Evolutionary conservation across 2,113 vertebrate genomes (phyloP), one percentile per base, ranked within the genome.

Genomic region (Microcebus tavaratra): DNA sequence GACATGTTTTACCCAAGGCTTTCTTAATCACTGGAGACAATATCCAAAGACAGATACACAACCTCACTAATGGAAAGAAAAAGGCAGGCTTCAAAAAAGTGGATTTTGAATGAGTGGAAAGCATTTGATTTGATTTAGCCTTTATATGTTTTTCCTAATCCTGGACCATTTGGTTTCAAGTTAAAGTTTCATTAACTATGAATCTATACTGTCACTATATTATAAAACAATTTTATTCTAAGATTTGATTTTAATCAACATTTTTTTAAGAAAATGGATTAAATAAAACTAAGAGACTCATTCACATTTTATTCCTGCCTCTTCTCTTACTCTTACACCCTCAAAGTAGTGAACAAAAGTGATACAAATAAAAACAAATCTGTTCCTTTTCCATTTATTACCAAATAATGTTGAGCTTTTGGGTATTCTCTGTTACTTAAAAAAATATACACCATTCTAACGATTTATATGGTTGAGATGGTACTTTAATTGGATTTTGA

Each of bases 311-410:
- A 92, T 18, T 42, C 17, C 65, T 92, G 61, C 79, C 88, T 72
- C 31, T 63, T 80, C 45, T 88, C 55, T 2, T 2, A 42, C 17
- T 83, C 9, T 87, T 68, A 82, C 29, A 63, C 31, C 50, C 45
- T 1, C n/a, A 55, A 36, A 96, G 50, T 48, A 96, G 61, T 90
- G 80, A 97, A 89, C 50, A 39, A 86, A 95, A 96, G 96, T 57
- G 39, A 65, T 29, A 83, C 82, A 57, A 94, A 45, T 45, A 82
- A 87, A 95, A 97, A 96, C 59, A 94, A 94, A 89, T 42, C 39
- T 97, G 57, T 96, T 94, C 89, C 29, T 93, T 87, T 95, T 91
- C 78, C 88, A 70, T 97, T 97, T 91, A 92, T 92, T 97, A 79
- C 50, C 83, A 85, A 80, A 36, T 63, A 98, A 85, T 94, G 97